Conservation (phyloP, 1,140 invertebrate species). For the Leptinotarsa lineolata region DNA sequence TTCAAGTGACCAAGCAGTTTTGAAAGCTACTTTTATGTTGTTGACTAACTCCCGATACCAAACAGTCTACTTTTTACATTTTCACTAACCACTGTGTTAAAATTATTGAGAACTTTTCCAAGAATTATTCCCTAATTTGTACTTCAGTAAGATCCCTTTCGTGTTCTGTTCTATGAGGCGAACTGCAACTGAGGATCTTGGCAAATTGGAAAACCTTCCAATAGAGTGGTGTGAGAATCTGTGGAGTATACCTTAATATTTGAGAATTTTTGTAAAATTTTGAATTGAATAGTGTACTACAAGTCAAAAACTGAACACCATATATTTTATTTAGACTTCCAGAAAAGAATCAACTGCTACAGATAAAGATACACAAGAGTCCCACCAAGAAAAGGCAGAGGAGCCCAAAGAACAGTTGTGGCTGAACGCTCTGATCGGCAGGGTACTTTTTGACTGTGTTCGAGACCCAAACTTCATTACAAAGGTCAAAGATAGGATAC, state of each 20-base stretch:
- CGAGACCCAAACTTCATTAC: slow-evolving; percentile 63
- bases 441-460: slow-evolving; percentile 80
- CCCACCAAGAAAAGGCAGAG: slow-evolving; percentile 22
- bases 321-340: slow-evolving; percentile 26
- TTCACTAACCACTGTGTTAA: too few species aligned
- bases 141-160: too few species aligned
- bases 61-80: too few species aligned
- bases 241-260: not conserved
- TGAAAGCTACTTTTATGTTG: too few species aligned
- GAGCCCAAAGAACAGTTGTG: slow-evolving; percentile 33
- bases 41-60: too few species aligned
- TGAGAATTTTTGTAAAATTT: not conserved
- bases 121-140: too few species aligned
- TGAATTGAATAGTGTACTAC: not conserved
- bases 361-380: slow-evolving; percentile 26
- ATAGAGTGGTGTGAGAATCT: not conserved
- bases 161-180: too few species aligned
- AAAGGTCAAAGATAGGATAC: slow-evolving; percentile 74
- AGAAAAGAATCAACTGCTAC: slow-evolving; percentile 16
- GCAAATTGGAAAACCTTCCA: not conserved
- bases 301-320: not conserved
- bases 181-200: not conserved
- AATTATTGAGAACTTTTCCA: too few species aligned
- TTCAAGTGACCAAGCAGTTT: too few species aligned
- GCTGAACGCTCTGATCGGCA: slow-evolving; percentile 59